Evolutionary conservation across 2,797 vertebrate genomes (phyloP).

Genomic region (Brachymystax lenok): DNA sequence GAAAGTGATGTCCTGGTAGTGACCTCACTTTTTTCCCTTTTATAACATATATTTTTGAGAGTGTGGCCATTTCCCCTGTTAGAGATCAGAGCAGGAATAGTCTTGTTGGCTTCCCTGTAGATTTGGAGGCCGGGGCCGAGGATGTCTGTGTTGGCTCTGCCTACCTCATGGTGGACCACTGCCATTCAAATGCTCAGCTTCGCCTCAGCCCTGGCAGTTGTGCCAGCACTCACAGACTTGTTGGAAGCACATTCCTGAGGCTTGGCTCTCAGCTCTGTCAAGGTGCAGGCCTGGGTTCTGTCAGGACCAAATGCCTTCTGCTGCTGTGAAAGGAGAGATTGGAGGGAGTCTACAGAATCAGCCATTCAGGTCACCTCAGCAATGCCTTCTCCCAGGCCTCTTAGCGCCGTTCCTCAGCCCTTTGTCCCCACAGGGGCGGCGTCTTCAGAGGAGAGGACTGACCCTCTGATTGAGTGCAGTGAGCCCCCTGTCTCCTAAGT

Average conservation of each 20-base stretch:
- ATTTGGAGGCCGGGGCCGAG: slow-evolving; percentile 15
- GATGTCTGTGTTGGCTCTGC: slow-evolving; percentile 35
- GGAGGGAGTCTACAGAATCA: not conserved
- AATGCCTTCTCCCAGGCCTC: slow-evolving; percentile 17
- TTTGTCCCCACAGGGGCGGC: slow-evolving; percentile 36
- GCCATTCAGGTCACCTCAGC: slow-evolving; percentile 4
- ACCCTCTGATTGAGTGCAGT: slow-evolving; percentile 43
- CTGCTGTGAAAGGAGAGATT: not conserved
- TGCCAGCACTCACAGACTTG: slow-evolving; percentile 25
- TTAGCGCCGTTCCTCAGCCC: slow-evolving; percentile 35
- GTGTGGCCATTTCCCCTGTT: slow-evolving; percentile 22
- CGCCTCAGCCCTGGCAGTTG: slow-evolving; percentile 6
- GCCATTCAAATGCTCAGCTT: slow-evolving; percentile 30
- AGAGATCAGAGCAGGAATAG: slow-evolving; percentile 19
- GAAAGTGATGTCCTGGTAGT: not conserved
- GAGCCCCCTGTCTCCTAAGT: slow-evolving; percentile 46
- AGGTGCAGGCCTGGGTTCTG: slow-evolving; percentile 22
- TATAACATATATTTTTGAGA: not conserved
- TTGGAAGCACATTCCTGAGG: slow-evolving; percentile 18
- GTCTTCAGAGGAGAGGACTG: slow-evolving; percentile 41
- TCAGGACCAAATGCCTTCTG: slow-evolving; percentile 8
- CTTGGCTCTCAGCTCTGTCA: not conserved
- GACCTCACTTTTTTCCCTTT: not conserved
- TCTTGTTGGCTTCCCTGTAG: slow-evolving; percentile 5
- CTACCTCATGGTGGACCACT: slow-evolving; percentile 24